Evolutionary conservation across 2,797 vertebrate genomes (phyloP).

Genomic region (Notolepis coatsorum): DNA sequence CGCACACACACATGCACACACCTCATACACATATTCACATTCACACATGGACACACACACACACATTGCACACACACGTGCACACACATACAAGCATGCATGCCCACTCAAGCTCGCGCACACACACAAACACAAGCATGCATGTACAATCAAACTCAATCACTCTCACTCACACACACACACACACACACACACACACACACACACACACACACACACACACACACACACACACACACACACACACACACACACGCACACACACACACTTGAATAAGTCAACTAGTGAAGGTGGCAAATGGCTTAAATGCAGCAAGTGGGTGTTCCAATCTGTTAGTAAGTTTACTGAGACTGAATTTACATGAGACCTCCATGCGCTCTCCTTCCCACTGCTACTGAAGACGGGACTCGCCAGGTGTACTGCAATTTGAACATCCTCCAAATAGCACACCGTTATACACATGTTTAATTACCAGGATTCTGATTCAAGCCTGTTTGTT

Average conservation of each 20-base stretch:
- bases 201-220: neutral
- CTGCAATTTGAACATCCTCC: neutral
- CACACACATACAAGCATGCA: conserved; percentile 13
- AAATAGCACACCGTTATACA: conserved; percentile 28
- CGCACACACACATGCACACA: neutral
- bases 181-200: neutral
- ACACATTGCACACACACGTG: neutral
- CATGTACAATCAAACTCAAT: neutral
- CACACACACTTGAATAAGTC: conserved; percentile 7
- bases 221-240: neutral
- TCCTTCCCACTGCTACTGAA: too few species aligned
- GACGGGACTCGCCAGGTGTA: too few species aligned
- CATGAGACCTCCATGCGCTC: neutral
- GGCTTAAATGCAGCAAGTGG: neutral
- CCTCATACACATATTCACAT: neutral
- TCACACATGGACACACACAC: neutral
- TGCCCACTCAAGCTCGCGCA: neutral
- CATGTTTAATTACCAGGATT: conserved; percentile 57
- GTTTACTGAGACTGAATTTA: too few species aligned
- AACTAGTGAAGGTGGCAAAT: neutral
- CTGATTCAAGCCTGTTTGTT: conserved; percentile 35
- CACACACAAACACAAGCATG: too few species aligned
- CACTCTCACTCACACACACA: neutral
- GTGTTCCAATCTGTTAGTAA: neutral
- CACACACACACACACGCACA: conserved; percentile 1